phyloP scores from a whole-genome alignment of 1,140 invertebrate species.

The Calliphora vicina region DNA sequence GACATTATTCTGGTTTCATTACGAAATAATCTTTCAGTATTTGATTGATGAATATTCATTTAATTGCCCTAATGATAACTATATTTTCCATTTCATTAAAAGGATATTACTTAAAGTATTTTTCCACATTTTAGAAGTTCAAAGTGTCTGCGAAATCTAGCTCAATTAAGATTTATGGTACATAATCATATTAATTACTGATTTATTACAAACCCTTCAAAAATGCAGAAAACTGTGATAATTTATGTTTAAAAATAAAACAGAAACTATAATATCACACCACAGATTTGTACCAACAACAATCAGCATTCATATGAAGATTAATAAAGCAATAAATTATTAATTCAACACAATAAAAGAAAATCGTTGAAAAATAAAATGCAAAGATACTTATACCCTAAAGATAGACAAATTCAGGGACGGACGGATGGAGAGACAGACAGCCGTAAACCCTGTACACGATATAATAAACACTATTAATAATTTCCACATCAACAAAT shows the following conservation, averaged over 20 bases:
- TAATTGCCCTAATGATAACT: too few species aligned
- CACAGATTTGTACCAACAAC: background rate
- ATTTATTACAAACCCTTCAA: background rate
- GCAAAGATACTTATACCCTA: background rate
- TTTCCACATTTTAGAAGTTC: too few species aligned
- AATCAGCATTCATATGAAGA: background rate
- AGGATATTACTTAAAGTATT: too few species aligned
- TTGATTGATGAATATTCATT: too few species aligned
- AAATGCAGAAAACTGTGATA: background rate
- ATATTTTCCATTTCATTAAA: too few species aligned
- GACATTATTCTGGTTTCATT: too few species aligned
- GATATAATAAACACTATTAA: slow-evolving; percentile 16
- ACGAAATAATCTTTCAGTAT: too few species aligned
- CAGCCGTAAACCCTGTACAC: background rate
- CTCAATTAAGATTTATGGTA: background rate
- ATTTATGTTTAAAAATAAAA: background rate
- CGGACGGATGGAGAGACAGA: background rate
- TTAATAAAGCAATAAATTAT: slow-evolving; percentile 28
- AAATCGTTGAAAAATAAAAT: background rate
- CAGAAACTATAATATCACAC: background rate
- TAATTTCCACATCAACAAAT: slow-evolving; percentile 32
- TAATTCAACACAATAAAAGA: background rate
- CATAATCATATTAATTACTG: background rate
- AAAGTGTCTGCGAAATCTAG: too few species aligned
- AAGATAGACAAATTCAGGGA: background rate